Evolutionary conservation across 2,888 invertebrate genomes (phyloP).

Genomic region (Pristionchus japonicus): DNA sequence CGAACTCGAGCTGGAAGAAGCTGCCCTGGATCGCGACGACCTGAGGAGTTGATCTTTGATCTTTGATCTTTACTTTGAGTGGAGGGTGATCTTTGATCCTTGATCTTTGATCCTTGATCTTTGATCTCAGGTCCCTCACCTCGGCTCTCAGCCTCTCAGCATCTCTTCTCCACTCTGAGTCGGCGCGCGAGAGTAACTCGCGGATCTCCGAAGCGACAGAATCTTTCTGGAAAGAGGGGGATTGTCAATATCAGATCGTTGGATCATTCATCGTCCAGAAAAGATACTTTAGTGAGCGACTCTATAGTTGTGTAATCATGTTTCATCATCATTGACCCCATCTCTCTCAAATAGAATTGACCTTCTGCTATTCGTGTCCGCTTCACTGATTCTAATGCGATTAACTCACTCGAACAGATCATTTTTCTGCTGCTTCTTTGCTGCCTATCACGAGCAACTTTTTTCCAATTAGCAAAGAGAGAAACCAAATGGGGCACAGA

Average conservation of each 20-base stretch:
- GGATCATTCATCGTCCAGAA: not conserved
- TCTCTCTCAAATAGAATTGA: not conserved
- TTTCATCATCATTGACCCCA: not conserved
- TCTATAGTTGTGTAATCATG: not conserved
- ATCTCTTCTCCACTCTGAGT: slow-evolving; percentile 64
- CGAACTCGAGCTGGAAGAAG: slow-evolving; percentile 71
- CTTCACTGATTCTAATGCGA: slow-evolving; percentile 31
- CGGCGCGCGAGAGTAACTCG: slow-evolving; percentile 59
- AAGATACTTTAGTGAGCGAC: not conserved
- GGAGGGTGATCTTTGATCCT: not conserved
- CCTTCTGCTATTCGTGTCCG: not conserved
- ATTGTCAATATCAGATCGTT: not conserved
- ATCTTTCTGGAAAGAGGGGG: slow-evolving; percentile 57
- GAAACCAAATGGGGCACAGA: too few relatives aligned
- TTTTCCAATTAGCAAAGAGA: not conserved
- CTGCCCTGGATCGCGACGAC: slow-evolving; percentile 66
- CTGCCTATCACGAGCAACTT: not conserved
- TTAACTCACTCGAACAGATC: not conserved
- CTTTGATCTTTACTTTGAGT: too few relatives aligned
- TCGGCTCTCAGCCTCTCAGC: slow-evolving; percentile 60
- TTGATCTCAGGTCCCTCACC: slow-evolving; percentile 14
- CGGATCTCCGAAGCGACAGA: slow-evolving; percentile 62
- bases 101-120: not conserved
- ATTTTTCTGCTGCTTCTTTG: slow-evolving; percentile 17
- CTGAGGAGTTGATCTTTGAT: slow-evolving; percentile 1